A percentile compares a stretch with the other conserved stretches of the same genome.
These are phyloP conservation scores for Siderastrea siderea DNA, from an alignment of 92 coral and sea anemone species.

Conservation along the genomic window DNA sequence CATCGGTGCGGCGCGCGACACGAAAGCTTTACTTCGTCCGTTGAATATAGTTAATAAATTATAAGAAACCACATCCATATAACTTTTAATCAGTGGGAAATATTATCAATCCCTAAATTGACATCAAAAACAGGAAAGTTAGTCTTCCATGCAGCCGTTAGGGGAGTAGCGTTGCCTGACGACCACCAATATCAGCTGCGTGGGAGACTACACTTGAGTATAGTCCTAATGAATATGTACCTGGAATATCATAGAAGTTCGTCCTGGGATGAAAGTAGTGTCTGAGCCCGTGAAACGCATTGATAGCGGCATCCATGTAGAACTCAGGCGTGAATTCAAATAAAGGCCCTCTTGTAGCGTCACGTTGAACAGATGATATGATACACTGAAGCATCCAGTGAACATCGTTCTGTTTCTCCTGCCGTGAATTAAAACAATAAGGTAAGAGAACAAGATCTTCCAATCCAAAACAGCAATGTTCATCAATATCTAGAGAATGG, in stretches of 20 bases:
- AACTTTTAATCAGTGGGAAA: too few relatives aligned
- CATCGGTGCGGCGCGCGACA: too few relatives aligned
- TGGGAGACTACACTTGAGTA: not conserved
- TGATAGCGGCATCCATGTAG: conserved; percentile 92
- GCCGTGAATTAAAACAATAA: not conserved
- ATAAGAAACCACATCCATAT: too few relatives aligned
- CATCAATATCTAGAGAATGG: too few relatives aligned
- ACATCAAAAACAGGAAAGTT: too few relatives aligned
- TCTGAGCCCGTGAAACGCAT: conserved; percentile 91
- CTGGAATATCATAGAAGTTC: conserved; percentile 84
- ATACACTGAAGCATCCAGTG: conserved; percentile 93
- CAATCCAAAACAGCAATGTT: too few relatives aligned
- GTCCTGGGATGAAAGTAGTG: conserved; percentile 91
- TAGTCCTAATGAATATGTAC: conserved; percentile 24
- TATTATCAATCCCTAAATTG: too few relatives aligned
- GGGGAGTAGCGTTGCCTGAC: too few relatives aligned
- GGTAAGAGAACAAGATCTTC: not conserved
- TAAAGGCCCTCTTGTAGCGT: conserved; percentile 63
- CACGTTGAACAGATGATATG: conserved; percentile 82
- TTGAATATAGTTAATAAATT: too few relatives aligned
- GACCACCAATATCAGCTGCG: not conserved
- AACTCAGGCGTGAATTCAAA: conserved; percentile 97
- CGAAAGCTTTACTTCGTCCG: too few relatives aligned
- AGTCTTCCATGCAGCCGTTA: too few relatives aligned
- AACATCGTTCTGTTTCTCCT: conserved; percentile 92